Conservation (phyloP, 2,113 vertebrate species). For the Litocranius walleri region DNA sequence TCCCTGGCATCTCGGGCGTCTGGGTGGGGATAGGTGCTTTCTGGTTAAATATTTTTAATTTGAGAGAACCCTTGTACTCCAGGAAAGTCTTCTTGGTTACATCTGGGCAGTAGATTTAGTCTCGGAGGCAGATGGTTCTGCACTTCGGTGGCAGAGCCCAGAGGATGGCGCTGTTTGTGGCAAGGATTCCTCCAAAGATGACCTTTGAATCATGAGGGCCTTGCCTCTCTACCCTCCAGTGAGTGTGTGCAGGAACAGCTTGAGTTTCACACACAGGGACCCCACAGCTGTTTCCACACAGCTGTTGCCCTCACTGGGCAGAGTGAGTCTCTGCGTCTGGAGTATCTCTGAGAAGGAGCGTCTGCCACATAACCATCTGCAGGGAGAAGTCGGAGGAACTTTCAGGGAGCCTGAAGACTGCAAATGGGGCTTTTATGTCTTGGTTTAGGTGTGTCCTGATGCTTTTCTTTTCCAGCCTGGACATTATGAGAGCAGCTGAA, state of each 20-base stretch:
- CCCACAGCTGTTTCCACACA: constrained; percentile 36
- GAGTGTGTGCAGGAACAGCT: neutral
- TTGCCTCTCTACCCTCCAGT: neutral
- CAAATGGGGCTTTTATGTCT: constrained; percentile 48
- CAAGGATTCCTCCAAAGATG: neutral
- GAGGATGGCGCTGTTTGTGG: neutral
- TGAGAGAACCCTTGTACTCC: neutral
- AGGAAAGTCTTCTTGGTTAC: neutral
- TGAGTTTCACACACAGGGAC: neutral
- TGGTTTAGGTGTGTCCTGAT: neutral
- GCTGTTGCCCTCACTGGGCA: constrained; percentile 27
- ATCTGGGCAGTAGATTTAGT: neutral
- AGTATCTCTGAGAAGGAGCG: constrained; percentile 44
- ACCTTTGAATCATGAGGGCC: neutral
- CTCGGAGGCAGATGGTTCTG: neutral
- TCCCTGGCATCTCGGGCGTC: neutral
- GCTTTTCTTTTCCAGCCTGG: neutral
- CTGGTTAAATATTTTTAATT: neutral
- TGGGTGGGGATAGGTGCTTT: neutral
- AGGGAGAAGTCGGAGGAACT: constrained; percentile 50
- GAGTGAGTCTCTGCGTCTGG: constrained; percentile 28
- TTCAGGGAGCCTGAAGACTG: neutral
- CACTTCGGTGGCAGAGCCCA: neutral
- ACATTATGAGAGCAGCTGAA: neutral
- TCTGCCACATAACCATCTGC: constrained; percentile 56